These are phyloP conservation scores for Monopterus albus DNA, from an alignment of 2,113 vertebrate species.

Conservation along the genomic window DNA sequence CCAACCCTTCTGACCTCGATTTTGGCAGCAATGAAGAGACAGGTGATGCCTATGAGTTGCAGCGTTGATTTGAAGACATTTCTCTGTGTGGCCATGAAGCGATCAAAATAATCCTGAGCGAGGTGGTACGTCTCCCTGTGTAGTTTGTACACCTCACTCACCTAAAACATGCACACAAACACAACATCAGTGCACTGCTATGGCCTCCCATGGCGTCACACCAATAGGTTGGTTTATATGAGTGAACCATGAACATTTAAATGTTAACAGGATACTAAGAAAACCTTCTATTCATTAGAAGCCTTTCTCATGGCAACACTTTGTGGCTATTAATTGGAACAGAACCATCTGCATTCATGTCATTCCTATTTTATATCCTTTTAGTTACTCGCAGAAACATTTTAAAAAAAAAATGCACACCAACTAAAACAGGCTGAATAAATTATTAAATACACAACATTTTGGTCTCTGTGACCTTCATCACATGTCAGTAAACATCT, in stretches of 20 bases:
- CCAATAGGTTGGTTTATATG: neutral
- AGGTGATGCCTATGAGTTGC: conserved; percentile 95
- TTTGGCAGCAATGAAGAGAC: conserved; percentile 96
- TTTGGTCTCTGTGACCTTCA: too few relatives aligned
- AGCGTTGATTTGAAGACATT: conserved; percentile 91
- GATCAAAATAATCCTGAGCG: conserved; percentile 96
- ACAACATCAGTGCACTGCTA: neutral
- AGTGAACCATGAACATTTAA: too few relatives aligned
- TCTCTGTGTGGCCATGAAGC: conserved; percentile 95
- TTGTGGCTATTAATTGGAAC: neutral
- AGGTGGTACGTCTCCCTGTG: conserved; percentile 96
- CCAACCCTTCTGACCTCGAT: conserved; percentile 84
- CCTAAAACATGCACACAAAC: conserved; percentile 76
- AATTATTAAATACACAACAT: too few relatives aligned
- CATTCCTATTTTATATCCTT: neutral
- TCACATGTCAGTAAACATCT: too few relatives aligned
- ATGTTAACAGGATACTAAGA: too few relatives aligned
- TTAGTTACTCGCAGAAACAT: too few relatives aligned
- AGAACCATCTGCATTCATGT: neutral
- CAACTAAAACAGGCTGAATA: too few relatives aligned
- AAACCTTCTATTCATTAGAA: too few relatives aligned
- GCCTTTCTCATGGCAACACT: neutral
- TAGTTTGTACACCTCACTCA: conserved; percentile 94
- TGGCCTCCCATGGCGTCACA: neutral
- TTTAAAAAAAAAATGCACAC: too few relatives aligned